These are phyloP conservation scores for Mesocricetus auratus DNA, from an alignment of 2,113 vertebrate species.

Conservation along the genomic window DNA sequence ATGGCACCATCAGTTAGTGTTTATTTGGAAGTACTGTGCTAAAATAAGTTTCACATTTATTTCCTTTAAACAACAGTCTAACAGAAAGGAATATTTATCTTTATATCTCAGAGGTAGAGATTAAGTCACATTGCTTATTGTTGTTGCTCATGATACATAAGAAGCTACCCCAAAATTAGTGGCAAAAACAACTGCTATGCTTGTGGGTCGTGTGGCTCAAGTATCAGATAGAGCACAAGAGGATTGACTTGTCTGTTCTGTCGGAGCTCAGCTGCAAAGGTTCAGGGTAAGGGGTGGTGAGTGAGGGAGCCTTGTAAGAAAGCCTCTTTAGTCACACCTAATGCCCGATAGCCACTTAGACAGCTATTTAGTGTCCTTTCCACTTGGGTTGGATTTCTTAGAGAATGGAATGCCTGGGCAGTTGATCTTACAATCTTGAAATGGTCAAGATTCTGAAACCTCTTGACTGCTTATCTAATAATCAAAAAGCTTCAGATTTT, in stretches of 20 bases:
- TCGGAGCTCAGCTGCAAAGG: background rate
- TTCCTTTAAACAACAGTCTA: slow-evolving; percentile 50
- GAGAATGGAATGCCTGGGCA: background rate
- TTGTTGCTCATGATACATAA: background rate
- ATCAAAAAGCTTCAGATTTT: background rate
- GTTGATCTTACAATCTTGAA: background rate
- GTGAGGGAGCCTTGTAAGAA: background rate
- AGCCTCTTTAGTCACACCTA: background rate
- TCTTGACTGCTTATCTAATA: background rate
- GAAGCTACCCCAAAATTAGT: background rate
- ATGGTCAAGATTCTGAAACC: background rate
- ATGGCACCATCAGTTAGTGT: background rate
- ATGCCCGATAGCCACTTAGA: background rate
- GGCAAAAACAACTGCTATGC: background rate
- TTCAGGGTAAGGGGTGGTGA: background rate
- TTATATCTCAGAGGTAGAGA: slow-evolving; percentile 17
- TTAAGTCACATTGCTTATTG: background rate
- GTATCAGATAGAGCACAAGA: background rate
- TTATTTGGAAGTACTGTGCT: slow-evolving; percentile 9
- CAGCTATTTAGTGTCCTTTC: background rate
- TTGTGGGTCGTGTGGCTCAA: background rate
- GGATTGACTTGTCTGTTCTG: background rate
- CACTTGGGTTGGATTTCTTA: background rate
- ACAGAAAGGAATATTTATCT: slow-evolving; percentile 32
- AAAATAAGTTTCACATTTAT: slow-evolving; percentile 30